These are phyloP conservation scores for Andrena flavipes DNA, from an alignment of 2,888 invertebrate genomes.

Conservation along the genomic window DNA sequence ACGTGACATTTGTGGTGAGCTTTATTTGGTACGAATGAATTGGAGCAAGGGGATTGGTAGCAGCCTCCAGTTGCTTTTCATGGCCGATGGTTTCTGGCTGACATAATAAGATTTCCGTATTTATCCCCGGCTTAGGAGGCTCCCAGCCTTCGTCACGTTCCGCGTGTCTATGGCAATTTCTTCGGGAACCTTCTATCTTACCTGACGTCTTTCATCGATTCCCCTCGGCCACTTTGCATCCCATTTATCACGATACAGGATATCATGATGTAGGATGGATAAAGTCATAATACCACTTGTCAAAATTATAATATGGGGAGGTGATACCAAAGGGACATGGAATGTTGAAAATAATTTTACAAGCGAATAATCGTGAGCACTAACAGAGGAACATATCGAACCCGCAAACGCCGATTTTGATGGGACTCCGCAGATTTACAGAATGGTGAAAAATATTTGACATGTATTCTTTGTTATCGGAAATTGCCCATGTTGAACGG, in stretches of 20 bases:
- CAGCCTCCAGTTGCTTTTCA: constrained; percentile 66
- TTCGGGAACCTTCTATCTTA: constrained; percentile 55
- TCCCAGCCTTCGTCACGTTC: constrained; percentile 57
- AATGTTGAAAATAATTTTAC: constrained; percentile 2
- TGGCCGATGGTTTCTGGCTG: constrained; percentile 71
- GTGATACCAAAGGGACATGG: too few relatives aligned
- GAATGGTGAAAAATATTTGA: too few relatives aligned
- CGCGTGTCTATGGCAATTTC: constrained; percentile 60
- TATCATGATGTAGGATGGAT: constrained; percentile 33
- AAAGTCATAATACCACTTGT: constrained; percentile 11
- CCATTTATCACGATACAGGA: constrained; percentile 59
- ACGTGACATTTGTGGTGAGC: constrained; percentile 48
- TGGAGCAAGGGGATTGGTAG: constrained; percentile 72
- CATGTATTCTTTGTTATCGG: too few relatives aligned
- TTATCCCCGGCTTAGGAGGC: constrained; percentile 71
- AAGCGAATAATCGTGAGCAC: constrained; percentile 20
- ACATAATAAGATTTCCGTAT: constrained; percentile 82
- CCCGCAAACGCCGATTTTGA: too few relatives aligned
- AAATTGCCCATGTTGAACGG: too few relatives aligned
- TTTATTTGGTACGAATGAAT: constrained; percentile 68
- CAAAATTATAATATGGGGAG: too few relatives aligned
- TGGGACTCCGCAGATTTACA: background rate
- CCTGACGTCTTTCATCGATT: constrained; percentile 54
- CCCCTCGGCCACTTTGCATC: constrained; percentile 38
- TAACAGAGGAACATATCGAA: background rate